Base-by-base conservation (phyloP, 2,888 invertebrate species). In the Oscheius onirici region DNA sequence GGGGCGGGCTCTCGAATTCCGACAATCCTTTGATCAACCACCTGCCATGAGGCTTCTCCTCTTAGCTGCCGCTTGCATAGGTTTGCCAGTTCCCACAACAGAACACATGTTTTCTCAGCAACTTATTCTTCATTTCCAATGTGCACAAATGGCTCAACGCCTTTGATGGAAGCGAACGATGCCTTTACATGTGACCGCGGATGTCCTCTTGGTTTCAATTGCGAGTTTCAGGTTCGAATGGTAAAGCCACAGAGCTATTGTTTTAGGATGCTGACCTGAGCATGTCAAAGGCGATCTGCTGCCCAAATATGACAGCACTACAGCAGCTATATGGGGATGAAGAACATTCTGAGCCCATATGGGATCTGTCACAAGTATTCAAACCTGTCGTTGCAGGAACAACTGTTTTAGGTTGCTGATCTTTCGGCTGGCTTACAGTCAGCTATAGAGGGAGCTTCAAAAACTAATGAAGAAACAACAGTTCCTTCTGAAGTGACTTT, bases 181-280 rank as follows among this genome's bases (percentile, higher is more conserved):
- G 70, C 70, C 1, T 70, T 63, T 20, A 40, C 70, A 8, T 70
- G 70, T 52, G 55, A 55, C 13, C 51, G 44, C 26, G 70, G 70
- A 2, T 70, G 70, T 63, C 70, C 70, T 13, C 17, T 70, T 22
- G 70, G 70, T 2, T 70, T 70, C 70, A 70, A 54, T 26, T 70
- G 70, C 49, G 70, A 70, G 41, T 70, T 28, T 52, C 70, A 70
- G 54, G 70, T 70, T 17, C 24, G 55, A 55, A 24, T 24, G 3
- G 10, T n/a, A n/a, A n/a, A n/a, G n/a, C n/a, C n/a, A n/a, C n/a
- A n/a, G n/a, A n/a, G n/a, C n/a, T n/a, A n/a, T n/a, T n/a, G n/a
- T n/a, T n/a, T 44, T 26, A 68, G 68, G 68, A 68, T 46, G 24
- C 68, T 26, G 20, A 55, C 40, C 20, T 34, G 41, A 68, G n/a